A percentile compares a stretch with the other conserved stretches of the same genome.
These are phyloP conservation scores for Priocnemis perturbator DNA, from an alignment of 2,888 invertebrate species.

Conservation along the genomic window DNA sequence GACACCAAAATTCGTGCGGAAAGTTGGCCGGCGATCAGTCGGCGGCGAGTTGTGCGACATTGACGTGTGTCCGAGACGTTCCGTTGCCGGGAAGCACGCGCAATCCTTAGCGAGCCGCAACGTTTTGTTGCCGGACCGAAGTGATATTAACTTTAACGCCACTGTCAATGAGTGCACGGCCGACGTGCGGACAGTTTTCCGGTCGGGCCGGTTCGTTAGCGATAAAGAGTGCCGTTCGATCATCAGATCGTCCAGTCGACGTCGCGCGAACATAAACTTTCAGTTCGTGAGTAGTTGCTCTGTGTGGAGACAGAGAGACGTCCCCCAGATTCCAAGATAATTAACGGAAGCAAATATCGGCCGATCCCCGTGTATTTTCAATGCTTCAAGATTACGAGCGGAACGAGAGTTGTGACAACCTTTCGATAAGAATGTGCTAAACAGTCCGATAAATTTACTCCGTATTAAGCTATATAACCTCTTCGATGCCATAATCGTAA, in stretches of 20 bases:
- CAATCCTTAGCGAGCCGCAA: slow-evolving; percentile 23
- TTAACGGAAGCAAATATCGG: slow-evolving; percentile 30
- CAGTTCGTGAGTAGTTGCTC: slow-evolving; percentile 23
- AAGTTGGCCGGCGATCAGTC: slow-evolving; percentile 35
- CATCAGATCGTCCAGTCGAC: background rate
- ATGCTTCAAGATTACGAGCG: slow-evolving; percentile 15
- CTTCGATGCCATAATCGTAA: slow-evolving; percentile 11
- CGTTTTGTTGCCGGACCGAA: slow-evolving; percentile 49
- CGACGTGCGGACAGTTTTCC: slow-evolving; percentile 20
- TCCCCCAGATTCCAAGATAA: slow-evolving; percentile 34
- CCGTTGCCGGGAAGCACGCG: slow-evolving; percentile 27
- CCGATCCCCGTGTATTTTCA: slow-evolving; percentile 14
- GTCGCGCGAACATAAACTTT: background rate
- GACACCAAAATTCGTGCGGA: slow-evolving; percentile 36
- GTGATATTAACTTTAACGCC: slow-evolving; percentile 40
- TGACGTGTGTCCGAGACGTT: slow-evolving; percentile 38
- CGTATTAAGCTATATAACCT: slow-evolving; percentile 48
- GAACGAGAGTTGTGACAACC: background rate
- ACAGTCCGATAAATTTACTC: slow-evolving; percentile 17
- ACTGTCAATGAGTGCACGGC: slow-evolving; percentile 45
- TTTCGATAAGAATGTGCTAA: background rate
- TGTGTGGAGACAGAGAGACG: slow-evolving; percentile 26
- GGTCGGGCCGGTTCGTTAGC: background rate
- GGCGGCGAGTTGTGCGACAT: slow-evolving; percentile 29
- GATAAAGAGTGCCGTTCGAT: background rate